Evolutionary conservation across 2,797 vertebrate genomes (phyloP).

Genomic region (Perodicticus potto): DNA sequence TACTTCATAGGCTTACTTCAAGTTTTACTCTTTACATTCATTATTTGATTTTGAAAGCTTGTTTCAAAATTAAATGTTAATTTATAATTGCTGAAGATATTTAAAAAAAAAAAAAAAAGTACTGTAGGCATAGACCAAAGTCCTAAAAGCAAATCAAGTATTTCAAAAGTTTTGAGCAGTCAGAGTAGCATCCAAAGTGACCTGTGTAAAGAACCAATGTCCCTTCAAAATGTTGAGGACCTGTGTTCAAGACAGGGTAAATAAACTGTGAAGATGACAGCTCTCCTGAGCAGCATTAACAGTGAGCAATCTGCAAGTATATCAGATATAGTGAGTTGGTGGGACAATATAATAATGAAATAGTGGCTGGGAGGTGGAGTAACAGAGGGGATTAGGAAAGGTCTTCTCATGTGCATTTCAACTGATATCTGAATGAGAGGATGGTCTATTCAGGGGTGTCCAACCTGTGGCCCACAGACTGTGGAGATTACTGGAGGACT

Average conservation of each 20-base stretch:
- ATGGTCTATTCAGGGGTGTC: neutral
- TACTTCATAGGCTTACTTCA: neutral
- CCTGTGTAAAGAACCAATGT: neutral
- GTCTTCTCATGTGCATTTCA: neutral
- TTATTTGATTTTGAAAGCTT: neutral
- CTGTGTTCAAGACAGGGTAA: neutral
- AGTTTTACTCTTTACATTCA: neutral
- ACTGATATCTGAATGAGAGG: neutral
- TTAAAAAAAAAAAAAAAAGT: too few species aligned
- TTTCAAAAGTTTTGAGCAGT: neutral
- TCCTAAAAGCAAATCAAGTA: neutral
- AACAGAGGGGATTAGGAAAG: neutral
- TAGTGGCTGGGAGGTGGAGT: neutral
- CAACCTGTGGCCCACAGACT: too few species aligned
- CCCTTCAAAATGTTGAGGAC: neutral
- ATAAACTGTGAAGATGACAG: rapidly evolving
- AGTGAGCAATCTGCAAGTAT: neutral
- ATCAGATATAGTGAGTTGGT: neutral
- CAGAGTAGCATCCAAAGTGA: neutral
- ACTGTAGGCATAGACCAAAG: neutral
- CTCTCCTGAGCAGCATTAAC: neutral
- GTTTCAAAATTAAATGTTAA: conserved; percentile 14
- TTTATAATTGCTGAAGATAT: conserved; percentile 3
- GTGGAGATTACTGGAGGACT: too few species aligned
- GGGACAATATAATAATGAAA: neutral